Percentiles rank a stretch among this genome's conserved stretches.
phyloP scores from a whole-genome alignment of 2,797 vertebrate species.

The Anolis apletophallus region DNA sequence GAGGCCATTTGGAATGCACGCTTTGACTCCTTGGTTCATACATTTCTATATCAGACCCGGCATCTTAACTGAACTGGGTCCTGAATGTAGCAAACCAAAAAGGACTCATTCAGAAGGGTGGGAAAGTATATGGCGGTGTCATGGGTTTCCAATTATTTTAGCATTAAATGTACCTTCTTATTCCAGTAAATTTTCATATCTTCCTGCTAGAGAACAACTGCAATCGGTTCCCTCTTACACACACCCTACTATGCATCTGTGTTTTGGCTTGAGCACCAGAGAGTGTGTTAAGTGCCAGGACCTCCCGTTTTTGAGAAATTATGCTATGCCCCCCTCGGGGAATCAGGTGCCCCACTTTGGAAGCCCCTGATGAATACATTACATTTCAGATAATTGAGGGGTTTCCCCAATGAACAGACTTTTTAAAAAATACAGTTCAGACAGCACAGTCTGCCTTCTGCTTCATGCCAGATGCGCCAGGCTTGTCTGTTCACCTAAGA shows the following conservation, averaged over 20 bases:
- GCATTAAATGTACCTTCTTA: no score
- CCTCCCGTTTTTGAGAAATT: conserved; percentile 49
- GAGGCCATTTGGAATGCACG: no score
- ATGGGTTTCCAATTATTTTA: no score
- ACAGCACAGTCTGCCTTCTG: background rate
- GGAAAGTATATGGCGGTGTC: no score
- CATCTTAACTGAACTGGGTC: no score
- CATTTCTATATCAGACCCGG: no score
- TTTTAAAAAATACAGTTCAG: conserved; percentile 13
- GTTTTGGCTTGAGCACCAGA: background rate
- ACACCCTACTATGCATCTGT: background rate
- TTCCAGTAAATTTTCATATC: background rate
- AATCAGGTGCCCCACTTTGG: conserved; percentile 35
- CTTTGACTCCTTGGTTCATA: no score
- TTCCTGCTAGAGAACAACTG: no score
- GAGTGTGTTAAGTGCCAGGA: background rate
- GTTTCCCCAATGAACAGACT: background rate
- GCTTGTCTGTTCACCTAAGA: conserved; percentile 32
- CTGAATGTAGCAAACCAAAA: no score
- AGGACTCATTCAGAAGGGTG: no score
- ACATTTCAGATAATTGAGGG: conserved; percentile 29
- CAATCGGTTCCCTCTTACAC: background rate
- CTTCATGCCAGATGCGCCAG: conserved; percentile 46
- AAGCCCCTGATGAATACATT: conserved; percentile 54
- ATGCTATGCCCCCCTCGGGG: conserved; percentile 16